These are phyloP conservation scores for Andrena trimmerana DNA, from an alignment of 2,888 invertebrate genomes.

Conservation along the genomic window DNA sequence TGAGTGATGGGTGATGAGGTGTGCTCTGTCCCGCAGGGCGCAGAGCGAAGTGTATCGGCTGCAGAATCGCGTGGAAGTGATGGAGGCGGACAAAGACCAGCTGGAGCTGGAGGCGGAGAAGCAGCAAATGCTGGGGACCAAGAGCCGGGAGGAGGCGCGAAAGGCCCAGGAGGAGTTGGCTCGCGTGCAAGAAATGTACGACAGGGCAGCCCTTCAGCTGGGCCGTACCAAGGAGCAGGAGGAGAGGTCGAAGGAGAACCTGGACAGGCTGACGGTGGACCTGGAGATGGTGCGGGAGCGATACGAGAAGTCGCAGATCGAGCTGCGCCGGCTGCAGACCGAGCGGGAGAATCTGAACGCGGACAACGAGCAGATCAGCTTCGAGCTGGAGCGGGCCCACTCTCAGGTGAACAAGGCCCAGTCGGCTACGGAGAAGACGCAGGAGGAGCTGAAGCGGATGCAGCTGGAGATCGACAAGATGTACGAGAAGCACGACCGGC, in stretches of 20 bases:
- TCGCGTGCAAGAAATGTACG: conserved; percentile 95
- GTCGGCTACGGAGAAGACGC: conserved; percentile 94
- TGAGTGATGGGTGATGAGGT: background rate
- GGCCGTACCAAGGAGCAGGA: conserved; percentile 95
- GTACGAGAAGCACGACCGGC: conserved; percentile 95
- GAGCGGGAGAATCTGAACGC: conserved; percentile 95
- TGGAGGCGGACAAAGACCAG: conserved; percentile 95
- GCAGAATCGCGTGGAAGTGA: conserved; percentile 94
- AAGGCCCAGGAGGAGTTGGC: conserved; percentile 95
- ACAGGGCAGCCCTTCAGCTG: conserved; percentile 93
- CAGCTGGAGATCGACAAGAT: conserved; percentile 95
- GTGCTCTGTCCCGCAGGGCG: conserved; percentile 87
- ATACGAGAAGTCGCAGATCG: conserved; percentile 95
- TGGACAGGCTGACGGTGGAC: conserved; percentile 92
- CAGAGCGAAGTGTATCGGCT: conserved; percentile 96
- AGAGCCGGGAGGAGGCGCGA: conserved; percentile 93
- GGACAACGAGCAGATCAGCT: conserved; percentile 93
- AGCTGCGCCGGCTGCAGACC: conserved; percentile 92
- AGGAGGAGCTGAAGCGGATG: conserved; percentile 94
- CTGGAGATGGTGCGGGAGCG: conserved; percentile 95
- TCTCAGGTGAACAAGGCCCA: conserved; percentile 94
- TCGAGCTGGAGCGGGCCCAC: conserved; percentile 94
- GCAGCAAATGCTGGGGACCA: conserved; percentile 91
- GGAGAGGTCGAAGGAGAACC: conserved; percentile 95
- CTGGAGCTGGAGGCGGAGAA: conserved; percentile 95